phyloP scores from a whole-genome alignment of 2,888 invertebrate genomes.

The Drosophila siamana region DNA sequence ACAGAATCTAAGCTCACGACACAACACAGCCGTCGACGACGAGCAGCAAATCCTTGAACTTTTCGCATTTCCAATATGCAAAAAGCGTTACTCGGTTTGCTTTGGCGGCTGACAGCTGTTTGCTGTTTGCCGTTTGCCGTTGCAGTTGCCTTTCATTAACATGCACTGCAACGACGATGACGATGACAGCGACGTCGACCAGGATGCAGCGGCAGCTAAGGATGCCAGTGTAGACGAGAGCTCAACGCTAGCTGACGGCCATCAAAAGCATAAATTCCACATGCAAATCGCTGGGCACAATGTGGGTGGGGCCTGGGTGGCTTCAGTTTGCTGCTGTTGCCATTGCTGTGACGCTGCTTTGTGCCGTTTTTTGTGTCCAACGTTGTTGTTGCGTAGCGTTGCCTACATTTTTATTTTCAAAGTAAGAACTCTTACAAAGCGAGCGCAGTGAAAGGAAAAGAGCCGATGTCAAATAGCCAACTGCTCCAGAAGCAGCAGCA shows the following conservation, averaged over 20 bases:
- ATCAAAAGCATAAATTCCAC: conserved; percentile 79
- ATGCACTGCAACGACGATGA: conserved; percentile 64
- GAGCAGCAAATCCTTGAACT: conserved; percentile 74
- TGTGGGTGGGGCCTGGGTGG: conserved; percentile 29
- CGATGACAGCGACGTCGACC: conserved; percentile 41
- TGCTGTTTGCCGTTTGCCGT: conserved; percentile 8
- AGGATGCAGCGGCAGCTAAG: background rate
- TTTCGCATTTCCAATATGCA: conserved; percentile 77
- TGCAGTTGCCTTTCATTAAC: conserved; percentile 72
- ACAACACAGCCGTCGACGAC: conserved; percentile 18
- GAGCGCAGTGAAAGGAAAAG: conserved; percentile 16
- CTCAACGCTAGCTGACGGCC: conserved; percentile 39
- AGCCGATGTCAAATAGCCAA: conserved; percentile 54
- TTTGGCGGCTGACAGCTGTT: conserved; percentile 53
- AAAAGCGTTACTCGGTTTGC: conserved; percentile 43
- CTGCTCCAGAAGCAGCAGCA: conserved; percentile 30
- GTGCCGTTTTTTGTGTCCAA: conserved; percentile 13
- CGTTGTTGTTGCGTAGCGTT: background rate
- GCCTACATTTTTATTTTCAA: conserved; percentile 23
- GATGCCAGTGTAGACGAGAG: conserved; percentile 20
- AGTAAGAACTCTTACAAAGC: conserved; percentile 47
- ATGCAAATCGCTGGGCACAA: conserved; percentile 68
- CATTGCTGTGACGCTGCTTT: conserved; percentile 30
- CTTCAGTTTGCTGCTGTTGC: background rate
- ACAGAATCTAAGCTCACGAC: conserved; percentile 64